phyloP scores from a whole-genome alignment of 92 coral and sea anemone species.

The Plumapathes pennacea region DNA sequence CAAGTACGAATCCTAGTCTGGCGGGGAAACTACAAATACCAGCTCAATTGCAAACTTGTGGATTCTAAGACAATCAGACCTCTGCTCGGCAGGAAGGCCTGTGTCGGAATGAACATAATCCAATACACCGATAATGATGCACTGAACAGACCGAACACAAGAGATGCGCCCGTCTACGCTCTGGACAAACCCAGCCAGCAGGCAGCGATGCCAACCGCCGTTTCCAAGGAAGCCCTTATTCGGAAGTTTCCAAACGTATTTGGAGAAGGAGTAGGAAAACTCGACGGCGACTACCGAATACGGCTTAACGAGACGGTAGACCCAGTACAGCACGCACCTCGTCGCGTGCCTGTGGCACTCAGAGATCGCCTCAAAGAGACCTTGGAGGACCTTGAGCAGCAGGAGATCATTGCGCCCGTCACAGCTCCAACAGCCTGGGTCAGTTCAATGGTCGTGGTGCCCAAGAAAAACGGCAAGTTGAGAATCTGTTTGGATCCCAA shows the following conservation, averaged over 20 bases:
- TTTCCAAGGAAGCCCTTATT: slow-evolving; percentile 43
- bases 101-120: slow-evolving; percentile 11
- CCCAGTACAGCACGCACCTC: slow-evolving; percentile 36
- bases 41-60: slow-evolving; percentile 2
- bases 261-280: slow-evolving; percentile 40
- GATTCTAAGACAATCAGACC: slow-evolving; percentile 6
- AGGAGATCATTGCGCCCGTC: slow-evolving; percentile 29
- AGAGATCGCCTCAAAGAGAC: slow-evolving; percentile 34
- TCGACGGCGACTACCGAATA: slow-evolving; percentile 34
- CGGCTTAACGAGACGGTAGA: slow-evolving; percentile 42
- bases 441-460: slow-evolving; percentile 33
- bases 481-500: slow-evolving; percentile 55
- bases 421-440: slow-evolving; percentile 45
- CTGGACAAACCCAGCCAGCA: slow-evolving; percentile 3
- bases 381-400: slow-evolving; percentile 30
- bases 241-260: slow-evolving; percentile 48
- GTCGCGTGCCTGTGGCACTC: slow-evolving; percentile 53
- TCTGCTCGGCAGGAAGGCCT: slow-evolving; percentile 4
- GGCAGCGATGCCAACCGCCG: slow-evolving; percentile 2
- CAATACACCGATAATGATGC: slow-evolving; percentile 7
- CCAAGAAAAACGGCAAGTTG: slow-evolving; percentile 33
- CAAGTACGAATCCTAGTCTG: slow-evolving; percentile 11
- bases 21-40: slow-evolving; percentile 5
- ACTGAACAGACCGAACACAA: slow-evolving; percentile 1
- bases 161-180: slow-evolving; percentile 4